These are phyloP conservation scores for Notarius lentiginosus DNA, from an alignment of 2,113 vertebrate genomes.

Conservation along the genomic window DNA sequence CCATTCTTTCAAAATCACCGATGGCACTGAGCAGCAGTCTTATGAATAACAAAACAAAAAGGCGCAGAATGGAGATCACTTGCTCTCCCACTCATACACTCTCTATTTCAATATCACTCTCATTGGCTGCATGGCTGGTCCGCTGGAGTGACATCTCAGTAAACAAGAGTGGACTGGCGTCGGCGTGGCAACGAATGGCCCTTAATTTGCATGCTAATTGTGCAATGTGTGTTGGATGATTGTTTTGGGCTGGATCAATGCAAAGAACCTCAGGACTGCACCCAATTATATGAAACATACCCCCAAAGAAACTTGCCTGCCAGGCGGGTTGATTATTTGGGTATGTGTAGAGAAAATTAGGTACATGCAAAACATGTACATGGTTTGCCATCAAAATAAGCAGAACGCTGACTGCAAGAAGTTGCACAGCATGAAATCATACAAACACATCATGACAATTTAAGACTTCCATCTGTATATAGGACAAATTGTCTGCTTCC, in stretches of 20 bases:
- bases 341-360: slow-evolving; percentile 33
- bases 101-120: slow-evolving; percentile 36
- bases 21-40: slow-evolving; percentile 11
- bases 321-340: slow-evolving; percentile 35
- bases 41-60: slow-evolving; percentile 31
- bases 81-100: slow-evolving; percentile 1
- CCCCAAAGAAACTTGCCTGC: slow-evolving; percentile 26
- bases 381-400: slow-evolving; percentile 8
- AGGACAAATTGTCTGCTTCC: neutral
- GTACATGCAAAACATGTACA: slow-evolving; percentile 29
- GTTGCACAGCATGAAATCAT: slow-evolving; percentile 23
- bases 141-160: slow-evolving; percentile 64
- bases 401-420: slow-evolving; percentile 11
- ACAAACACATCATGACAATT: slow-evolving; percentile 15
- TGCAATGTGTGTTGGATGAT: slow-evolving; percentile 55
- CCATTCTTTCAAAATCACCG: neutral
- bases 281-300: slow-evolving; percentile 41
- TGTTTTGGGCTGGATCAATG: slow-evolving; percentile 64
- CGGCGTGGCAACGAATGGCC: slow-evolving; percentile 65
- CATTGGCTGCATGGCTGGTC: slow-evolving; percentile 36
- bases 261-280: slow-evolving; percentile 55
- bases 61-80: neutral
- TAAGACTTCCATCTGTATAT: neutral
- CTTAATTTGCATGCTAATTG: slow-evolving; percentile 76
- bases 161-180: slow-evolving; percentile 70